Percentiles rank a stretch among this genome's conserved stretches.
These are phyloP conservation scores for Mus minutoides DNA, from an alignment of 2,797 vertebrate species.

Conservation along the genomic window DNA sequence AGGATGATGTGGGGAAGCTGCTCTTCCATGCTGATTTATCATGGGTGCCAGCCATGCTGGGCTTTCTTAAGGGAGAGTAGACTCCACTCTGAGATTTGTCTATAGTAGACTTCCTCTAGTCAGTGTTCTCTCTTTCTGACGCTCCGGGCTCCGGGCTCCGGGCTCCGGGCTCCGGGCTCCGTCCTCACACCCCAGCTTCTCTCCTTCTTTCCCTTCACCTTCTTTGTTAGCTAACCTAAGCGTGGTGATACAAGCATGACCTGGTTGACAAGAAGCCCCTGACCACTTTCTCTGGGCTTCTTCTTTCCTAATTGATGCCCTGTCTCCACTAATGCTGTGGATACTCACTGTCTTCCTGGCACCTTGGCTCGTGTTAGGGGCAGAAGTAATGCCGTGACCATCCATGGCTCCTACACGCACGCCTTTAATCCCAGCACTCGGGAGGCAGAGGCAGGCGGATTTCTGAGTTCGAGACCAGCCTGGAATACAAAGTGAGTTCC, in stretches of 20 bases:
- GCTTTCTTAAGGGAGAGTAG: background rate
- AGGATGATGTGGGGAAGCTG: background rate
- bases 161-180: background rate
- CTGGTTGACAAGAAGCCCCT: background rate
- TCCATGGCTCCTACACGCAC: background rate
- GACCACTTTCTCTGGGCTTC: fast-evolving
- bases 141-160: too few species aligned
- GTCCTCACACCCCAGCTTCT: background rate
- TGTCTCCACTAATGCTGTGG: background rate
- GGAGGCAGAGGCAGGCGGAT: too few species aligned
- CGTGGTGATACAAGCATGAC: background rate
- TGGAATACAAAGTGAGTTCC: too few species aligned
- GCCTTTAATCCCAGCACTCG: too few species aligned
- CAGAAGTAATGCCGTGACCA: background rate
- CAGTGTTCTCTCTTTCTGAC: background rate
- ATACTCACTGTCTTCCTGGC: background rate
- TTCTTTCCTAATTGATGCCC: background rate
- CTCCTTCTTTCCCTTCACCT: fast-evolving
- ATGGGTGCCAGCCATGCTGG: background rate
- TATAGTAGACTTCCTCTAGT: background rate
- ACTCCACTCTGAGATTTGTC: background rate
- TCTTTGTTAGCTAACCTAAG: background rate
- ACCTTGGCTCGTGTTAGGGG: background rate
- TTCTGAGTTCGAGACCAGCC: too few species aligned
- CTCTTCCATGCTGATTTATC: background rate